Base-by-base conservation (phyloP, 1,140 invertebrate species). In the Drosophila dunni region DNA sequence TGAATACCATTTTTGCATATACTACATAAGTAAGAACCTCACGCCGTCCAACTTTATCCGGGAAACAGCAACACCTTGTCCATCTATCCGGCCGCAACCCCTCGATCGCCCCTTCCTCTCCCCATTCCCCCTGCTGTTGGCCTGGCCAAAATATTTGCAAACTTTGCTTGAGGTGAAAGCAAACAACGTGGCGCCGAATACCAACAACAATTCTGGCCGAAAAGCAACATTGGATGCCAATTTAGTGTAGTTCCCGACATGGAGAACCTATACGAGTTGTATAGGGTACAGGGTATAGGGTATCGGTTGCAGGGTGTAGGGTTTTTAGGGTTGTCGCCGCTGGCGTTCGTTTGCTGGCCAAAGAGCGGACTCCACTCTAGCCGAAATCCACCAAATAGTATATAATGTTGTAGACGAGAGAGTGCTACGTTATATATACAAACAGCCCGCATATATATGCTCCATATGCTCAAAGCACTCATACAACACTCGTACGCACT, bases 1-100 rank as follows among this genome's bases (percentile, higher is more conserved):
- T 88, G 83, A 88, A 88, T 89, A 89, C 83, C 84, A 88, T 80
- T 88, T 88, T 88, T 88, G 83, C 84, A 86, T 83, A 89, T 89
- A 74, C 40, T 68, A 69, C 44, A 63, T 57, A 74, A 74, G 71
- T 68, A 88, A 86, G 76, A 88, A 78, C 83, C 83, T 86, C 83
- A 88, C 78, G 79, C 84, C 83, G 58, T 80, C 73, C 73, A 86
- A 86, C 84, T 86, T 86, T 86, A 88, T 86, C 83, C 82, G 58
- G 70, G 11, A 34, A 54, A 3, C 29, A 54, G 11, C 38, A 40
- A 40, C 38, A 40, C 24, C 24, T 29, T 29, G 24, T 29, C 46
- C 15, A n/a, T 6, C 56, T 29, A 48, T 11, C 10, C 15, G 5
- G 2, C 48, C 50, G 33, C 8, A 11, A 1, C 42, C 51, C 66